Percentiles rank a stretch among this genome's conserved stretches.
Conservation (phyloP, 2,113 vertebrate genomes). For the Brachionichthys hirsutus region DNA sequence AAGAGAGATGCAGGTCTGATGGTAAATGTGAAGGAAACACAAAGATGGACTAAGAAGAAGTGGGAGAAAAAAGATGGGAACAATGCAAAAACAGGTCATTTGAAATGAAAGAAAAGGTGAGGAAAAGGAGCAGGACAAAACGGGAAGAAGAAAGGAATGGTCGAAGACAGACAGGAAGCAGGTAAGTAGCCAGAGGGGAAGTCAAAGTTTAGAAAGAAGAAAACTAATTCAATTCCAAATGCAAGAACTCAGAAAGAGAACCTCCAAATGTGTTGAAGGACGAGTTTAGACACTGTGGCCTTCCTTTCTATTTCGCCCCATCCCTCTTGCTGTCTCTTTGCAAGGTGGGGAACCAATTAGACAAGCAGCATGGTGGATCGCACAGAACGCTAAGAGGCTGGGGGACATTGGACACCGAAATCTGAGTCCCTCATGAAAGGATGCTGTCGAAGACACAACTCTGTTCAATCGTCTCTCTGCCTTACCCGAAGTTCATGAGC, state of each 20-base stretch:
- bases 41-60: background rate
- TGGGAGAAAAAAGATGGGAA: background rate
- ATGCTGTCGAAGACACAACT: too few species aligned
- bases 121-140: background rate
- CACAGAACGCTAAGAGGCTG: too few species aligned
- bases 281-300: slow-evolving; percentile 1
- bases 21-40: background rate
- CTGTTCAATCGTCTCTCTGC: slow-evolving; percentile 16
- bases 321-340: background rate
- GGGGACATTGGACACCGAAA: slow-evolving; percentile 30
- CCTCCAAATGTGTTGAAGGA: slow-evolving; percentile 10
- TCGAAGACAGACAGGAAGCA: slow-evolving; percentile 13
- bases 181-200: slow-evolving; percentile 17
- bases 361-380: background rate
- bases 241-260: slow-evolving; percentile 8
- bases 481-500: slow-evolving; percentile 17
- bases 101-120: background rate
- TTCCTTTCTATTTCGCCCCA: background rate
- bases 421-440: slow-evolving; percentile 22
- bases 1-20: background rate
- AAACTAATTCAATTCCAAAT: slow-evolving; percentile 20
- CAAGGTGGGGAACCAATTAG: slow-evolving; percentile 11
- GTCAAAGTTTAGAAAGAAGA: slow-evolving; percentile 6
- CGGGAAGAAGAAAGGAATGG: background rate
- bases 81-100: background rate